A percentile compares a stretch with the other conserved stretches of the same genome.
phyloP scores from a whole-genome alignment of 1,140 invertebrate species.

The Archegozetes longisetosus region DNA sequence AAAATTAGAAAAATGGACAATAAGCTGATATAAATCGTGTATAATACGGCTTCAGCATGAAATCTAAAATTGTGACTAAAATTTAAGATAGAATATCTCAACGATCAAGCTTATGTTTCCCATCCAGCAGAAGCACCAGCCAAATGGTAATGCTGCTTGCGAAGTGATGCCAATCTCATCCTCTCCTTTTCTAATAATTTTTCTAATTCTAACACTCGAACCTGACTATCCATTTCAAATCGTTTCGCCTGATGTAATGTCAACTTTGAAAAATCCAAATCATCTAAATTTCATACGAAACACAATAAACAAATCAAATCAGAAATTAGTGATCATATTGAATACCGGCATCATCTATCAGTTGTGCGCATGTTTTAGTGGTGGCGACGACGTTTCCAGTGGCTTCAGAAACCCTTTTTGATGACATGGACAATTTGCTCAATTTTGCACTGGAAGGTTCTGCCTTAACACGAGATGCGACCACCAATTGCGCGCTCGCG shows the following conservation, averaged over 20 bases:
- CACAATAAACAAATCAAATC: neutral
- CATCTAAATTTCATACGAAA: constrained; percentile 35
- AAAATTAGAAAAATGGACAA: too few relatives aligned
- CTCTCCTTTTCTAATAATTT: constrained; percentile 73
- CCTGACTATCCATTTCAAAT: constrained; percentile 87
- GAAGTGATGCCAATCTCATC: constrained; percentile 56
- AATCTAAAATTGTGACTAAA: too few relatives aligned
- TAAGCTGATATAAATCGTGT: too few relatives aligned
- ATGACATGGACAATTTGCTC: constrained; percentile 57
- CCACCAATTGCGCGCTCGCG: constrained; percentile 88
- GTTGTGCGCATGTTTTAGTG: constrained; percentile 66
- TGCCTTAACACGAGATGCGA: constrained; percentile 52
- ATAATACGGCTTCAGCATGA: too few relatives aligned
- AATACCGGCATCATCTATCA: constrained; percentile 65
- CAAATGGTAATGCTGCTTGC: constrained; percentile 66
- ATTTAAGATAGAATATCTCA: too few relatives aligned
- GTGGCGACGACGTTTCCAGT: constrained; percentile 84
- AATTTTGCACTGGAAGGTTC: constrained; percentile 62
- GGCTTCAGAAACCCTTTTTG: constrained; percentile 66
- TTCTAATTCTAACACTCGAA: constrained; percentile 71
- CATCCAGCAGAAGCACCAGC: neutral
- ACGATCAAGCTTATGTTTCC: too few relatives aligned
- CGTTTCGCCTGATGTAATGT: constrained; percentile 84
- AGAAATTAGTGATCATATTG: constrained; percentile 12
- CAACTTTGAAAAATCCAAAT: constrained; percentile 72